These are phyloP conservation scores for Trilocha varians DNA, from an alignment of 2,888 invertebrate genomes.

Conservation along the genomic window DNA sequence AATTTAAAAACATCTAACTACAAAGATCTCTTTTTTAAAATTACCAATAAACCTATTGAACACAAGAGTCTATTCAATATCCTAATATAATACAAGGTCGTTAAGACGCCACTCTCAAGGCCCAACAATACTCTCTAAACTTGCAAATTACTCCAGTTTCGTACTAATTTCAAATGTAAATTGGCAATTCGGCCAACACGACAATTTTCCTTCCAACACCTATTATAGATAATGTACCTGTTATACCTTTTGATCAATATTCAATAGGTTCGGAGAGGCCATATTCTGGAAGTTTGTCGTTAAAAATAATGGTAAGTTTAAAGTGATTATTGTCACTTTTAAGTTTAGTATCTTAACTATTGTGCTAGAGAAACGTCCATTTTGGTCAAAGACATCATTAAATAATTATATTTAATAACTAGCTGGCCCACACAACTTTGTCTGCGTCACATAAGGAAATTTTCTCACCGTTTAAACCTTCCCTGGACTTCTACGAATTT, in stretches of 20 bases:
- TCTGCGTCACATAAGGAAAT: too few species aligned
- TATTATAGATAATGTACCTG: slow-evolving; percentile 44
- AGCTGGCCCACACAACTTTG: too few species aligned
- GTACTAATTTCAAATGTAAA: slow-evolving; percentile 41
- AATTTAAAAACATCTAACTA: neutral
- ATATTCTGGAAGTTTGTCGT: slow-evolving; percentile 5
- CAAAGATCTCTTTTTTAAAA: too few species aligned
- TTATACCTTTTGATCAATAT: slow-evolving; percentile 46
- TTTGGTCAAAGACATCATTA: too few species aligned
- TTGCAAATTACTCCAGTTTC: slow-evolving; percentile 16
- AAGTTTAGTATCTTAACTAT: too few species aligned
- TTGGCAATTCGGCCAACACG: slow-evolving; percentile 46
- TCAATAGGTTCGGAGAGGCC: slow-evolving; percentile 24
- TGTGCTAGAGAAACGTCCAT: too few species aligned
- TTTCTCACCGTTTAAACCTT: too few species aligned
- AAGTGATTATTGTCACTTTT: too few species aligned
- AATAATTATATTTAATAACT: too few species aligned
- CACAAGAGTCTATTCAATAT: neutral
- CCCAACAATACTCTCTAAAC: slow-evolving; percentile 5
- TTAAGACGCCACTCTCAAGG: neutral
- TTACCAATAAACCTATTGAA: neutral
- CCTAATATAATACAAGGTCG: neutral
- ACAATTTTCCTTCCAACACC: slow-evolving; percentile 43
- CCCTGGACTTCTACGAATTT: too few species aligned
- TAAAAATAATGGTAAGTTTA: slow-evolving; percentile 8